Percentiles rank a stretch among this genome's conserved stretches.
phyloP scores from a whole-genome alignment of 1,140 invertebrate species.

The Drosophila watanabei region DNA sequence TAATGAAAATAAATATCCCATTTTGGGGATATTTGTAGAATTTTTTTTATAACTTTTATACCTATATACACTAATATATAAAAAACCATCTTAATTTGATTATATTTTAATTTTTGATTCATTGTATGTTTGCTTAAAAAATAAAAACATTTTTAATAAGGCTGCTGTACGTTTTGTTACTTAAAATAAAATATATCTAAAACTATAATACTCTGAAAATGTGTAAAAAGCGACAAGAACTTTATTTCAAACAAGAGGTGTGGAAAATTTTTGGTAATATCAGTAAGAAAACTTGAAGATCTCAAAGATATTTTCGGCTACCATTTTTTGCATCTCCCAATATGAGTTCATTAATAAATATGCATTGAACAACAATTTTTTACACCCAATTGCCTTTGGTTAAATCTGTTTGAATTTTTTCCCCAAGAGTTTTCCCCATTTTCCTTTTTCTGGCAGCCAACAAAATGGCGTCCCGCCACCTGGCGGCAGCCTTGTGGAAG shows the following conservation, averaged over 20 bases:
- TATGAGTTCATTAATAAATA: background rate
- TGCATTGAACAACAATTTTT: too few relatives aligned
- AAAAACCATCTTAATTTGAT: background rate
- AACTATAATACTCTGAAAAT: too few relatives aligned
- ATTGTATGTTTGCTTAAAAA: background rate
- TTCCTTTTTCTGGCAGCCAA: background rate
- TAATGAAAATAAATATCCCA: too few relatives aligned
- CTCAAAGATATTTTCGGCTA: too few relatives aligned
- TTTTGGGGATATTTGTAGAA: too few relatives aligned
- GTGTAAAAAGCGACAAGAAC: too few relatives aligned
- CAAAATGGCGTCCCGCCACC: constrained; percentile 48
- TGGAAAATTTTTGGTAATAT: too few relatives aligned
- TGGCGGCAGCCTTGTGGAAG: constrained; percentile 43
- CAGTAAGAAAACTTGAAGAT: too few relatives aligned
- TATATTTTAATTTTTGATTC: background rate
- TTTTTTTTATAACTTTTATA: too few relatives aligned
- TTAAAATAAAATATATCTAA: too few relatives aligned
- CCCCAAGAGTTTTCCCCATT: constrained; percentile 1
- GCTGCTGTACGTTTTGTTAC: background rate
- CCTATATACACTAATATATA: background rate
- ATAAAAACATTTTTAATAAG: too few relatives aligned
- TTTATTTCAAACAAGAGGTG: too few relatives aligned
- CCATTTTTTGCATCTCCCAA: background rate
- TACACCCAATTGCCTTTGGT: background rate
- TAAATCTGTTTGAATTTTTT: background rate